phyloP scores from a whole-genome alignment of 2,113 vertebrate species.

The Thryonomys swinderianus region DNA sequence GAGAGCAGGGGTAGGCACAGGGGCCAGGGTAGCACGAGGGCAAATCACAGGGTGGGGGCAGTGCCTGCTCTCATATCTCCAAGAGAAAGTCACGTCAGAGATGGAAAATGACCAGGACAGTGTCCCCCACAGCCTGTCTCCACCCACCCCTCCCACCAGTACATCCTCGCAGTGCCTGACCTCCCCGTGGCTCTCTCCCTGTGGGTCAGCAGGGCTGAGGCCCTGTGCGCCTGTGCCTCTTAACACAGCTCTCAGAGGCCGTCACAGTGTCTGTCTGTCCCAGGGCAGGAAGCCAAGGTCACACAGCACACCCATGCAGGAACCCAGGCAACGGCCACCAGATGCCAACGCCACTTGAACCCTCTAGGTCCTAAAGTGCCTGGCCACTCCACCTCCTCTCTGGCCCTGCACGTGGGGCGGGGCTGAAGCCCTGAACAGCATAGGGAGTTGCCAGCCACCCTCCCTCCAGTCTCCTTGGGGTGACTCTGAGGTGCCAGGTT shows the following conservation, averaged over 20 bases:
- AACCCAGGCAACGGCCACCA: too few species aligned
- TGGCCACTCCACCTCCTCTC: background rate
- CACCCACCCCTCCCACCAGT: background rate
- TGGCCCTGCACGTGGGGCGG: background rate
- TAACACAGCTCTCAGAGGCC: fast-evolving
- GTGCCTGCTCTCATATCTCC: background rate
- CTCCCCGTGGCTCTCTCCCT: background rate
- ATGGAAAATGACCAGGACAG: background rate
- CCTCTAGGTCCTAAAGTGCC: background rate
- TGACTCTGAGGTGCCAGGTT: background rate
- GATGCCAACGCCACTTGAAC: too few species aligned
- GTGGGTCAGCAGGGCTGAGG: background rate
- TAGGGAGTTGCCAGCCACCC: background rate
- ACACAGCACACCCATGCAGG: background rate
- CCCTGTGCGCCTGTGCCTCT: background rate
- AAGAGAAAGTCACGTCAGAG: background rate
- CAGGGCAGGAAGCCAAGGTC: background rate
- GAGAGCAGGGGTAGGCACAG: background rate
- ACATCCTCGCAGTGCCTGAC: too few species aligned
- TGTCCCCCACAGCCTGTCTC: background rate
- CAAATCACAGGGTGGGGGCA: too few species aligned
- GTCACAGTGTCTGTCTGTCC: too few species aligned
- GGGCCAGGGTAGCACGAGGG: too few species aligned
- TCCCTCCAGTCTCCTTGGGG: background rate
- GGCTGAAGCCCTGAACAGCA: background rate